Evolutionary conservation across 1,140 invertebrate genomes (phyloP), one percentile per base, ranked within the genome.

Genomic region (Uloborus diversus): DNA sequence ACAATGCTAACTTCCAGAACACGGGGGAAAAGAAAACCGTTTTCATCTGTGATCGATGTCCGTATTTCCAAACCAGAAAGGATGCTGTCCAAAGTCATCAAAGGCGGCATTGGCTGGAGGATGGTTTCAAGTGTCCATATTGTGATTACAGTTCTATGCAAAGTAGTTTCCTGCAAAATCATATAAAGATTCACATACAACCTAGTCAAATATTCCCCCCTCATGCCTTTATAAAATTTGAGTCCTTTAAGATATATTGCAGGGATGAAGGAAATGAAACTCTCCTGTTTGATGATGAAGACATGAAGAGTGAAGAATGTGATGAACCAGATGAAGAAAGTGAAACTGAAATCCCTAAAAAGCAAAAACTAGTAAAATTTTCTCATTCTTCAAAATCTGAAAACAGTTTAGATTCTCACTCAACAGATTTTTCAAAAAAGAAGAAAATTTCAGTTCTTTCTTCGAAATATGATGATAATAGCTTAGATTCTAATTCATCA

Each of bases 101-200:
- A 59, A 91, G 91, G 83, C 89, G 93, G 49, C 94, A 95, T 84
- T 87, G 83, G 85, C 89, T 88, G 27, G 89, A 89, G 56, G 89
- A 88, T 7, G 89, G 89, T 66, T 89, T 92, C 84, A 87, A 90
- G 82, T 96, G 94, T 86, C 91, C 91, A n/a, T 92, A 93, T 85
- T 96, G 94, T 86, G 92, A 94, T 87, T 94, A 94, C 85, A 91
- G 92, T 25, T 93, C 92, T 2, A 90, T 92, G 0, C 93, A 94
- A 84, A 90, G 90, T 13, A 92, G 94, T 84, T 92, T 94, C 75
- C 85, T 94, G 7, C 87, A 90, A n/a, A 93, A 95, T 75, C 94
- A 95, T 86, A 89, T 92, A 28, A 93, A 93, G 85, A 87, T 93
- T 28, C 94, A 95, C 86, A 94, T 95, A 84, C 88, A 88, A 81